Base-by-base conservation (phyloP, 2,888 invertebrate species). In the Ophion ellenae region DNA sequence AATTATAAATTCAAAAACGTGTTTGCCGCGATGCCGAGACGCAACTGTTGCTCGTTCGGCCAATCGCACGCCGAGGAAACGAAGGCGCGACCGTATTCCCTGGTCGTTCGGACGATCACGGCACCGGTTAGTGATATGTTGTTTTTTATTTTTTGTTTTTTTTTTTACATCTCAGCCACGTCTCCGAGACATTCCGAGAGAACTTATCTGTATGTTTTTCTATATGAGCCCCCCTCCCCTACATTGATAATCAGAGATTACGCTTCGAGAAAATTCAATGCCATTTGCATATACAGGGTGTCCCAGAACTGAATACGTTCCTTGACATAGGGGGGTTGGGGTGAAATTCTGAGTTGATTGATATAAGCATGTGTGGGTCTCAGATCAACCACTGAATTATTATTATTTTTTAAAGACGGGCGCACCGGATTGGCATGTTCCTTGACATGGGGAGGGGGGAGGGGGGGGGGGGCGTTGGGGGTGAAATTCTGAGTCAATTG, bases 11-110 rank as follows among this genome's bases (percentile, higher is more conserved):
- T 64, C 73, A 86, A 89, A 88, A 91, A 91, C 89, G 83, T 92
- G 91, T 93, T 92, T 92, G 91, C 87, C 82, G 70, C 81, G 84
- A 45, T 40, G 61, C 69, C 28, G 63, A 70, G 73, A 83, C 70
- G 81, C 66, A 17, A 61, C n/a, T 14, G 61, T 17, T 17, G 28
- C 11, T 53, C 57, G 63, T 36, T 71, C 75, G 82, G 77, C 92
- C 92, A 92, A 92, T 93, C 85, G 75, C 63, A 74, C 7, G 57
- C 5, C 57, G 59, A 45, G 69, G 73, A 83, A 73, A 11, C 59
- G 90, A 90, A 89, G 91, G 91, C 91, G 88, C 91, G 92, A 87
- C 91, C 83, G 78, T 53, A 70, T 32, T 36, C 6, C n/a, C 20
- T 76, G 73, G 63, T 61, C 71, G 75, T 81, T 53, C 5, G 1